These are phyloP conservation scores for Zosterops pallidus DNA, from an alignment of 2,113 vertebrate genomes.

Conservation along the genomic window DNA sequence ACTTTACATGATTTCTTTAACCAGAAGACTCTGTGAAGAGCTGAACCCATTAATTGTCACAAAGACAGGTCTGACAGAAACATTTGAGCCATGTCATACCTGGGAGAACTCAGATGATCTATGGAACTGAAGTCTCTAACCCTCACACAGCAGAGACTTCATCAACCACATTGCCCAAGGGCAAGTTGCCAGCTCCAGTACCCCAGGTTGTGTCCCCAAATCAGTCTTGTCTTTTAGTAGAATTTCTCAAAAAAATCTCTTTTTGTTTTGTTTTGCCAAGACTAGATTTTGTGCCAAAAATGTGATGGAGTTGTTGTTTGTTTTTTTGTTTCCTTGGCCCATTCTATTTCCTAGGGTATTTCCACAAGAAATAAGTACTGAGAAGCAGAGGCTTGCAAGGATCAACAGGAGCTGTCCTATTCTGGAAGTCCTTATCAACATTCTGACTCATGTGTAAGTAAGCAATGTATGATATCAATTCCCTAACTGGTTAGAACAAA, in stretches of 20 bases:
- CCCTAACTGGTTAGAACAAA: background rate
- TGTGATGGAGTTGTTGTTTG: background rate
- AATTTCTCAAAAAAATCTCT: background rate
- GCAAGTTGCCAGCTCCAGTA: background rate
- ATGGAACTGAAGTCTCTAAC: background rate
- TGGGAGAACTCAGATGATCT: background rate
- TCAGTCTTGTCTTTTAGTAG: background rate
- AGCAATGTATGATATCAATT: background rate
- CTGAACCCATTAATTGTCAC: background rate
- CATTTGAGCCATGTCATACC: background rate
- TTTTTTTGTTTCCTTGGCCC: background rate
- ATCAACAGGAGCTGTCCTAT: background rate
- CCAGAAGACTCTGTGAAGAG: background rate
- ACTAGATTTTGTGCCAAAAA: background rate
- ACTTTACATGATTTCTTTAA: background rate
- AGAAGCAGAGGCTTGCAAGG: background rate
- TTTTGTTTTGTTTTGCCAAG: background rate
- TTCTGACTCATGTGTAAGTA: background rate
- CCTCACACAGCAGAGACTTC: background rate
- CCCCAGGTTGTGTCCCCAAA: background rate
- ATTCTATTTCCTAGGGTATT: background rate
- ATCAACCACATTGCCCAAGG: background rate
- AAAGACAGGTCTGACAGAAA: background rate
- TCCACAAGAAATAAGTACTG: background rate
- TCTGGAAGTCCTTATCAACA: background rate